These are phyloP conservation scores for Marmota flaviventris DNA, from an alignment of 2,113 vertebrate genomes.

Conservation along the genomic window DNA sequence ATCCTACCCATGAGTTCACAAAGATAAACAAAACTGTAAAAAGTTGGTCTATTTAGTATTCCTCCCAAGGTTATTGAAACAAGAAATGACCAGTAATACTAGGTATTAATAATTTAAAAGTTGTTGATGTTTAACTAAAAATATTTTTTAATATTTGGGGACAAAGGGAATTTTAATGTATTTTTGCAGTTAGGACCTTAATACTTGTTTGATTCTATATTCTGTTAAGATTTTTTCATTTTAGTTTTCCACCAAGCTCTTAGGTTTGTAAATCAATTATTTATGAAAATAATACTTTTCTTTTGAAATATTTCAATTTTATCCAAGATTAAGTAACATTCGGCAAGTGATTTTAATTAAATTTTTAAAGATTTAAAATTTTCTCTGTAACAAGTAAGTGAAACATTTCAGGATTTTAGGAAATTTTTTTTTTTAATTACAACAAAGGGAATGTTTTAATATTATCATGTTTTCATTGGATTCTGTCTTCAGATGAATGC, in stretches of 20 bases:
- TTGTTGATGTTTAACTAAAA: constrained; percentile 12
- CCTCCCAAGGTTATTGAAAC: neutral
- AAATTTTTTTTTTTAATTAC: neutral
- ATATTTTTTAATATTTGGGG: neutral
- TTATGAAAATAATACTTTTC: constrained; percentile 43
- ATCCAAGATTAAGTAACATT: neutral
- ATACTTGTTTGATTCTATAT: neutral
- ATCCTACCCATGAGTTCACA: neutral
- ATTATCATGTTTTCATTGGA: neutral
- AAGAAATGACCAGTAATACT: neutral
- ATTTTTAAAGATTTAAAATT: constrained; percentile 18
- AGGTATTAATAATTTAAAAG: neutral
- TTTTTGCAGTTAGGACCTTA: neutral
- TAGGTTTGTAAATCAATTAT: constrained; percentile 15
- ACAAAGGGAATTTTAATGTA: neutral
- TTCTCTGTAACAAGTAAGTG: neutral
- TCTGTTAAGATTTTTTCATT: neutral
- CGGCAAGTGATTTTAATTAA: neutral
- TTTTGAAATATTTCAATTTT: constrained; percentile 12
- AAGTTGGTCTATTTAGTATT: neutral
- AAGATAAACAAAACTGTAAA: neutral
- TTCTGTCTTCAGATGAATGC: neutral
- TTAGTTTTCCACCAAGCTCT: neutral
- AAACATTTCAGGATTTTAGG: neutral
- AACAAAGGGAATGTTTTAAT: neutral